A percentile compares a stretch with the other conserved stretches of the same genome.
Conservation (phyloP, 2,888 invertebrate genomes). For the Drosophila silvestris region DNA sequence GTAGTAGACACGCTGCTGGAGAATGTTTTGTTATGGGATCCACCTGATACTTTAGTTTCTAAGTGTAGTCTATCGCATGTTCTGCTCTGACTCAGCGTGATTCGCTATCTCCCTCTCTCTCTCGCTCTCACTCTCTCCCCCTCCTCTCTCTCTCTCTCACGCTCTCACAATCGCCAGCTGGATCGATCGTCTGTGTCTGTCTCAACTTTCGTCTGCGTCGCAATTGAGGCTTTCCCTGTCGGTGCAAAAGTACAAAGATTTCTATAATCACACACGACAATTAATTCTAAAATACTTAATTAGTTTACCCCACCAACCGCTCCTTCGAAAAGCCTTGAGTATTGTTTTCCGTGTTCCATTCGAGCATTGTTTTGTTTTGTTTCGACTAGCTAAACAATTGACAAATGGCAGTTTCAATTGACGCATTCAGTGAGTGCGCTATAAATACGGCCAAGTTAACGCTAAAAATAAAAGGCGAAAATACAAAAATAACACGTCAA, state of each 20-base stretch:
- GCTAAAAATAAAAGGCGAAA: constrained; percentile 45
- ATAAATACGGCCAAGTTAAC: constrained; percentile 21
- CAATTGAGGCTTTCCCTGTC: constrained; percentile 42
- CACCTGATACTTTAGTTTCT: neutral
- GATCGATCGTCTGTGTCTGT: neutral
- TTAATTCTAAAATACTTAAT: constrained; percentile 32
- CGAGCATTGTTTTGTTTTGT: constrained; percentile 7
- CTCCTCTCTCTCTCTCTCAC: neutral
- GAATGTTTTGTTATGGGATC: neutral
- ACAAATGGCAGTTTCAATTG: constrained; percentile 33
- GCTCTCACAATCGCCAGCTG: neutral
- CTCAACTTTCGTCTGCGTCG: constrained; percentile 22
- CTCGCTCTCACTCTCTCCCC: neutral
- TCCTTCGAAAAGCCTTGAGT: constrained; percentile 1
- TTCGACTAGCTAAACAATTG: constrained; percentile 5
- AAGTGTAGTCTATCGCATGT: constrained; percentile 14
- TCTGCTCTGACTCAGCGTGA: constrained; percentile 36
- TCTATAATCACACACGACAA: constrained; percentile 17
- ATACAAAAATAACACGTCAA: constrained; percentile 10
- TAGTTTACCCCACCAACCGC: neutral
- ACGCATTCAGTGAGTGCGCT: constrained; percentile 24
- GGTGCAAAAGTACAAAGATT: constrained; percentile 14
- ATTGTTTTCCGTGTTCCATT: constrained; percentile 38
- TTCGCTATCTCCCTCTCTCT: neutral
- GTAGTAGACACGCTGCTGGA: neutral